Conservation (phyloP, 1,140 invertebrate species). For the Gonatopus flavifemur region DNA sequence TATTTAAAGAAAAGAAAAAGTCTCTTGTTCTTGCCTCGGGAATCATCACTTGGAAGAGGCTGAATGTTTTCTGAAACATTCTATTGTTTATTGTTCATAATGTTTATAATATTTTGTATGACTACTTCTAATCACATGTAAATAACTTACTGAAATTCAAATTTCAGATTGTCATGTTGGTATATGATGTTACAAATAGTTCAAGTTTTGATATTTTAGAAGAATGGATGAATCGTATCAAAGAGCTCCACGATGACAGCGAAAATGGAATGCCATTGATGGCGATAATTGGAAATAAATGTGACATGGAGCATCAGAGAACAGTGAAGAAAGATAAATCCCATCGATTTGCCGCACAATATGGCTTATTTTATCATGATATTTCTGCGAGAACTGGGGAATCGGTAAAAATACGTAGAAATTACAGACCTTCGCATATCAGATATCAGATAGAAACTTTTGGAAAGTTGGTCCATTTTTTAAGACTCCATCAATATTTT, state of each 20-base stretch:
- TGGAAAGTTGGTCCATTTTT: too few relatives aligned
- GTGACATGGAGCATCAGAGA: conserved; percentile 85
- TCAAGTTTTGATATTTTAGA: conserved; percentile 78
- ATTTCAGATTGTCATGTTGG: conserved; percentile 76
- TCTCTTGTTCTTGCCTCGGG: too few relatives aligned
- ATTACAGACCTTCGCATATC: too few relatives aligned
- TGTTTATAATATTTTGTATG: too few relatives aligned
- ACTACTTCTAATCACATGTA: too few relatives aligned
- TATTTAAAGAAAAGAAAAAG: too few relatives aligned
- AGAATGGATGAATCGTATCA: conserved; percentile 72
- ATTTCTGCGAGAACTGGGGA: conserved; percentile 89
- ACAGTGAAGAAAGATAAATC: conserved; percentile 79
- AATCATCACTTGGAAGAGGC: too few relatives aligned
- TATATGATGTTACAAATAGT: conserved; percentile 85
- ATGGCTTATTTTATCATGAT: conserved; percentile 72
- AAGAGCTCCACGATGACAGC: conserved; percentile 55
- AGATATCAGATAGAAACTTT: too few relatives aligned
- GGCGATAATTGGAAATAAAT: conserved; percentile 85
- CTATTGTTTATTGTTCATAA: too few relatives aligned
- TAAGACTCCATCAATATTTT: too few relatives aligned
- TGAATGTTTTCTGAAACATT: too few relatives aligned
- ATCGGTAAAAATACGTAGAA: conserved; percentile 71
- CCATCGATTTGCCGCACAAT: conserved; percentile 74
- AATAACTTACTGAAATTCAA: too few relatives aligned
- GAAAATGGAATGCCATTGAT: conserved; percentile 66